These are phyloP conservation scores for Cheilosia soror DNA, from an alignment of 2,888 invertebrate species.

Conservation along the genomic window DNA sequence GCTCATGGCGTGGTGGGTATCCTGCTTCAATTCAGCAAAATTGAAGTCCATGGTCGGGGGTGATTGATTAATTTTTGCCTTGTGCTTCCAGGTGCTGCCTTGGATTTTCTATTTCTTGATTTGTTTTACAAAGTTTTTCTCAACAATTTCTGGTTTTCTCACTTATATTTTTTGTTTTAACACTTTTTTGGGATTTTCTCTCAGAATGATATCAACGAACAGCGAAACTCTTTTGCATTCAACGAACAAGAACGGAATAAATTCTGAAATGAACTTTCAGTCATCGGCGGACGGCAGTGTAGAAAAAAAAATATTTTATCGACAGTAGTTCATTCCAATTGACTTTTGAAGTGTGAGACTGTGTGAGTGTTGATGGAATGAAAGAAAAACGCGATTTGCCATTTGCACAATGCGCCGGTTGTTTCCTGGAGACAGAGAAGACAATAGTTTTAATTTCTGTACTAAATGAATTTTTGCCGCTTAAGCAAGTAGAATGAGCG, in stretches of 20 bases:
- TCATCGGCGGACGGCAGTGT: conserved; percentile 53
- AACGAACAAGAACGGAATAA: conserved; percentile 74
- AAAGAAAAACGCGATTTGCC: conserved; percentile 16
- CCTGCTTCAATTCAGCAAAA: conserved; percentile 78
- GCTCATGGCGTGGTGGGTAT: conserved; percentile 80
- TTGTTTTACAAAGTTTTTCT: conserved; percentile 16
- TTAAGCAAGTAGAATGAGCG: background rate
- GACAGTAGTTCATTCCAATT: conserved; percentile 50
- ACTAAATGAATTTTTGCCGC: background rate
- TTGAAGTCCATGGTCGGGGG: conserved; percentile 80
- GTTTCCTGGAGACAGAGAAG: conserved; percentile 65
- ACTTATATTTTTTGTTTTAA: conserved; percentile 32
- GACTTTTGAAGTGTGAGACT: conserved; percentile 27
- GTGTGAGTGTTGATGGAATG: conserved; percentile 45
- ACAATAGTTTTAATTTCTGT: background rate
- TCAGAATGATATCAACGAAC: conserved; percentile 48
- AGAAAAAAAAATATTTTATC: conserved; percentile 45
- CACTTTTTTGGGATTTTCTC: conserved; percentile 15
- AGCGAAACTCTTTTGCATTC: conserved; percentile 67
- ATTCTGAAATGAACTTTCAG: conserved; percentile 56
- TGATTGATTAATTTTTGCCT: conserved; percentile 55
- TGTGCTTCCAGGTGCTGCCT: conserved; percentile 22
- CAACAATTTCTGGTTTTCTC: background rate
- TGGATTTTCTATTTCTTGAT: conserved; percentile 5
- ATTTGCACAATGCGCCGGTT: conserved; percentile 70